Percentiles rank a stretch among this genome's conserved stretches.
These are phyloP conservation scores for Chaunax sp. DNA, from an alignment of 2,797 vertebrate species.

Conservation along the genomic window DNA sequence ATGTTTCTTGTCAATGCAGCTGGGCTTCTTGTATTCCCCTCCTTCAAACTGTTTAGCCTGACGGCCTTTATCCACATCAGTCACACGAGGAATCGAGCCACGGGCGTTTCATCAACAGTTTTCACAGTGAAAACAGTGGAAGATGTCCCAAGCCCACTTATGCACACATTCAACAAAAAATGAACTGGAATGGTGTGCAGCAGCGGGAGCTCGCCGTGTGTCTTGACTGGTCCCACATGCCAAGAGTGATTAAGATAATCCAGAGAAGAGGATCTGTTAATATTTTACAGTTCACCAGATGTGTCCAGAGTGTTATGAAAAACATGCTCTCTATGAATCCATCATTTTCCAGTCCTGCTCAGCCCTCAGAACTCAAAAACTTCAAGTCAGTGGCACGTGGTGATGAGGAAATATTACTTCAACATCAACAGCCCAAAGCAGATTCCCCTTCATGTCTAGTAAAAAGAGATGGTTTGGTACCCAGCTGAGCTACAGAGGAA, in stretches of 20 bases:
- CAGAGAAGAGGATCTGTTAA: conserved; percentile 62
- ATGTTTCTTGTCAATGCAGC: conserved; percentile 69
- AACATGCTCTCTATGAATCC: conserved; percentile 65
- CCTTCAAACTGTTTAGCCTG: conserved; percentile 78
- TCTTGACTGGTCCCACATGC: conserved; percentile 62
- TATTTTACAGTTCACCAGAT: conserved; percentile 73
- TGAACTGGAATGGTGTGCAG: conserved; percentile 52
- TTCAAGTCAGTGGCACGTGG: conserved; percentile 46
- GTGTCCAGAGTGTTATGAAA: conserved; percentile 66
- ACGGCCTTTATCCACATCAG: conserved; percentile 70
- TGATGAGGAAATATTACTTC: conserved; percentile 35
- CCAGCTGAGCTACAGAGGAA: conserved; percentile 23
- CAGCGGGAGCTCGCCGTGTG: conserved; percentile 43
- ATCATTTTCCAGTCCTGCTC: conserved; percentile 53
- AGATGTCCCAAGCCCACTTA: conserved; percentile 63
- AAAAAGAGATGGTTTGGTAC: not conserved
- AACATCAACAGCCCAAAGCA: conserved; percentile 21
- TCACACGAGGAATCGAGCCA: conserved; percentile 67
- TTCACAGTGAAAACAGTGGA: conserved; percentile 60
- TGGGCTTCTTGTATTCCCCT: conserved; percentile 68
- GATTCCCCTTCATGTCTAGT: conserved; percentile 10
- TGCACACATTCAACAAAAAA: conserved; percentile 58
- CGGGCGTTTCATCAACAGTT: conserved; percentile 60
- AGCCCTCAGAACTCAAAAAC: conserved; percentile 39
- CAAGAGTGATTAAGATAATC: conserved; percentile 76